phyloP scores from a whole-genome alignment of 2,888 invertebrate genomes.

The Endotricha flammealis region DNA sequence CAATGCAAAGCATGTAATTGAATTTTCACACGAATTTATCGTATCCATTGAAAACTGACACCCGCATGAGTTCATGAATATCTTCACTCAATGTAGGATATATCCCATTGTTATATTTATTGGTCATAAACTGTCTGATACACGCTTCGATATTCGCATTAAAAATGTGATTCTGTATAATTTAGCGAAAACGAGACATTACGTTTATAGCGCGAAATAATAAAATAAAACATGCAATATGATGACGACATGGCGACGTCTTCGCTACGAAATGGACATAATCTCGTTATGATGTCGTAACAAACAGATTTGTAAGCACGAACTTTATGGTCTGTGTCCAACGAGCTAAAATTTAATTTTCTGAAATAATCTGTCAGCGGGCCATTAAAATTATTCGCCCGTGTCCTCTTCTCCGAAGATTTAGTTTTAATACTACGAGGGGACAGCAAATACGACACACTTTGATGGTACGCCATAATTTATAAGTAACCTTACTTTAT shows the following conservation, averaged over 20 bases:
- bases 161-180: slow-evolving; percentile 55
- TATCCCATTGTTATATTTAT: slow-evolving; percentile 54
- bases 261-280: slow-evolving; percentile 72
- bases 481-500: no score
- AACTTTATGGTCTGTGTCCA: slow-evolving; percentile 76
- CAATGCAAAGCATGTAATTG: slow-evolving; percentile 24
- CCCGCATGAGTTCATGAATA: slow-evolving; percentile 50
- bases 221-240: slow-evolving; percentile 72
- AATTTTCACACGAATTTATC: slow-evolving; percentile 27
- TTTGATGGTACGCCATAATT: background rate
- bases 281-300: slow-evolving; percentile 78
- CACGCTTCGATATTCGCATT: slow-evolving; percentile 50
- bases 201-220: slow-evolving; percentile 65
- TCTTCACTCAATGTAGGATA: slow-evolving; percentile 45
- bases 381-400: slow-evolving; percentile 74
- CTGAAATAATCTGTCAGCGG: slow-evolving; percentile 74
- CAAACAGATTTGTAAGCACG: slow-evolving; percentile 78
- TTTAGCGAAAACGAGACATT: slow-evolving; percentile 41
- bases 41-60: slow-evolving; percentile 37
- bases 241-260: slow-evolving; percentile 65
- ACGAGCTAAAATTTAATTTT: slow-evolving; percentile 78
- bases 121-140: slow-evolving; percentile 48
- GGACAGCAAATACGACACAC: background rate
- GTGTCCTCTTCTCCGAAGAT: slow-evolving; percentile 44
- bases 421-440: slow-evolving; percentile 7